These are phyloP conservation scores for Amyelois transitella DNA, from an alignment of 1,140 invertebrate genomes.

Conservation along the genomic window DNA sequence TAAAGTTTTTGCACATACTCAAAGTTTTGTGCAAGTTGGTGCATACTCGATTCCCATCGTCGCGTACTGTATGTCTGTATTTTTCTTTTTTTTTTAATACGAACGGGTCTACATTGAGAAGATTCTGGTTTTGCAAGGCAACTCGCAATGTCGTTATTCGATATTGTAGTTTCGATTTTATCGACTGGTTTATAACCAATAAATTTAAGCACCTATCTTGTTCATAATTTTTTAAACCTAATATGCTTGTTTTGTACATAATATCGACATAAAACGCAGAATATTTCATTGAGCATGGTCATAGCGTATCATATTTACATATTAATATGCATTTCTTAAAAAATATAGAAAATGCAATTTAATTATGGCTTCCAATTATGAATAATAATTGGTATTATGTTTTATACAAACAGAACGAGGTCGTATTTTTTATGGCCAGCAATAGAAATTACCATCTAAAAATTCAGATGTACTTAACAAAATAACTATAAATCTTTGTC, in stretches of 20 bases:
- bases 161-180: constrained; percentile 41
- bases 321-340: background rate
- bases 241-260: background rate
- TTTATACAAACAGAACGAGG: too few species aligned
- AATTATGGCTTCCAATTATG: too few species aligned
- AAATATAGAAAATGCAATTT: background rate
- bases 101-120: constrained; percentile 66
- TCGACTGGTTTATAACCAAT: constrained; percentile 10
- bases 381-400: too few species aligned
- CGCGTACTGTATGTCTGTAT: constrained; percentile 53
- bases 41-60: constrained; percentile 56
- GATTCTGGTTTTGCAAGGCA: constrained; percentile 71
- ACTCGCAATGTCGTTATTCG: constrained; percentile 51
- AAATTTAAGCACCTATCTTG: constrained; percentile 1
- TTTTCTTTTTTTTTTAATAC: constrained; percentile 45
- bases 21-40: constrained; percentile 35
- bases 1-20: constrained; percentile 31
- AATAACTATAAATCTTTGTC: background rate
- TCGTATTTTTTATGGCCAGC: too few species aligned
- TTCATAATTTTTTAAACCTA: background rate
- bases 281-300: background rate
- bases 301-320: background rate
- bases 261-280: background rate
- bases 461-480: background rate
- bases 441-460: too few species aligned